phyloP scores from a whole-genome alignment of 2,888 invertebrate genomes.

The Pheosia gnoma region DNA sequence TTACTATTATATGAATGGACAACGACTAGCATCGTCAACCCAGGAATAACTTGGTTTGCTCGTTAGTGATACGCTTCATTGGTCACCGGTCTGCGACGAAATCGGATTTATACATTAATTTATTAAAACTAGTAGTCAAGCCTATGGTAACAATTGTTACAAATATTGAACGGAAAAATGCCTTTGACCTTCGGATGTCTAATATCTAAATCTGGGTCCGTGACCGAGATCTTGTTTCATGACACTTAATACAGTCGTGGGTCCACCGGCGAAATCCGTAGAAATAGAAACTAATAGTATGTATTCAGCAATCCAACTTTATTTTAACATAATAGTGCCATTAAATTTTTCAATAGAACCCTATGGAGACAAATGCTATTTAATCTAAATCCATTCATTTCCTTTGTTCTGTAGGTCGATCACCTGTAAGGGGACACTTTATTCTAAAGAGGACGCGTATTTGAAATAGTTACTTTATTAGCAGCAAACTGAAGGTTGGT shows the following conservation, averaged over 20 bases:
- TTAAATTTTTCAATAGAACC: no score
- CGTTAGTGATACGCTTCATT: not conserved
- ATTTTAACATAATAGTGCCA: not conserved
- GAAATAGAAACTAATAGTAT: not conserved
- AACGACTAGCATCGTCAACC: not conserved
- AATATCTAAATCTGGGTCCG: not conserved
- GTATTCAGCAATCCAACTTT: not conserved
- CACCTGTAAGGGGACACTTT: no score
- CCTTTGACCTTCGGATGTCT: not conserved
- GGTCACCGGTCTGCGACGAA: no score
- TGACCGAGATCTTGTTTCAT: slow-evolving; percentile 2
- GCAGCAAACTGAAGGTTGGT: no score
- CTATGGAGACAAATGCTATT: no score
- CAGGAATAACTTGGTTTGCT: not conserved
- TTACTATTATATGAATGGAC: slow-evolving; percentile 25
- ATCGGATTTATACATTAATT: no score
- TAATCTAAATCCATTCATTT: no score
- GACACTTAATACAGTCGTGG: not conserved
- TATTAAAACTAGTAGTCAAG: no score
- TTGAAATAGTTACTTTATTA: no score
- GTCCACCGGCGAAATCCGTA: not conserved
- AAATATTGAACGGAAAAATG: not conserved
- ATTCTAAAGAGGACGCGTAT: no score
- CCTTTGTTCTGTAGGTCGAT: no score
- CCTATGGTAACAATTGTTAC: not conserved